Conservation (phyloP, 1,140 invertebrate species). For the Dendroctonus ponderosae region DNA sequence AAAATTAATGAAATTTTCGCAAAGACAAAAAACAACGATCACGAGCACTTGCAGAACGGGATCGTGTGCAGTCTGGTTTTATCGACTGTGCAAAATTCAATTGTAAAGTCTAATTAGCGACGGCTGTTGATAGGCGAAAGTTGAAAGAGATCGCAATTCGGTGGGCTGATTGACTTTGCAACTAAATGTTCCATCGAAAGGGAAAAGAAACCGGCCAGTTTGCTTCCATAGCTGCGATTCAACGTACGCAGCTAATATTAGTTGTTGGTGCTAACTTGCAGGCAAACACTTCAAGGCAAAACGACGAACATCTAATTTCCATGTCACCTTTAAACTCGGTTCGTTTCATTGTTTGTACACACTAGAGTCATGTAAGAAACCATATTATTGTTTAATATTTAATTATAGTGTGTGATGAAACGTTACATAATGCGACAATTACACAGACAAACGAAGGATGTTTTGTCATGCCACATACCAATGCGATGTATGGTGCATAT, state of each 20-base stretch:
- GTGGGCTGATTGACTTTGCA: neutral
- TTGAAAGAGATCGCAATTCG: constrained; percentile 7
- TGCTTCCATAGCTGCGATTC: too few relatives aligned
- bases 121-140: constrained; percentile 18
- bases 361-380: constrained; percentile 10
- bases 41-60: neutral
- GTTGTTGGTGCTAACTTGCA: constrained; percentile 13
- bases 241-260: too few relatives aligned
- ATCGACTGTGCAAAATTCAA: constrained; percentile 22
- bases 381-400: constrained; percentile 26
- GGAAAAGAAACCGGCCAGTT: neutral
- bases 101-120: constrained; percentile 28
- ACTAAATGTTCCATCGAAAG: neutral
- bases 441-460: constrained; percentile 14
- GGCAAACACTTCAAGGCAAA: constrained; percentile 19
- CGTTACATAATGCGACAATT: constrained; percentile 21
- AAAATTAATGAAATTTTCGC: too few relatives aligned
- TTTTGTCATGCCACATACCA: constrained; percentile 6
- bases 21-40: too few relatives aligned
- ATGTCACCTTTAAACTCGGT: constrained; percentile 17
- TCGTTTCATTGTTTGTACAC: constrained; percentile 16
- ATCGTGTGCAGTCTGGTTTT: constrained; percentile 3
- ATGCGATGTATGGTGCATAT: too few relatives aligned
- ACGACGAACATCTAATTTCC: constrained; percentile 24
- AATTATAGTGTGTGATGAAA: constrained; percentile 18